A percentile compares a stretch with the other conserved stretches of the same genome.
Conservation (phyloP, 92 coral and sea anemone genomes). For the Isaurus tuberculatus region DNA sequence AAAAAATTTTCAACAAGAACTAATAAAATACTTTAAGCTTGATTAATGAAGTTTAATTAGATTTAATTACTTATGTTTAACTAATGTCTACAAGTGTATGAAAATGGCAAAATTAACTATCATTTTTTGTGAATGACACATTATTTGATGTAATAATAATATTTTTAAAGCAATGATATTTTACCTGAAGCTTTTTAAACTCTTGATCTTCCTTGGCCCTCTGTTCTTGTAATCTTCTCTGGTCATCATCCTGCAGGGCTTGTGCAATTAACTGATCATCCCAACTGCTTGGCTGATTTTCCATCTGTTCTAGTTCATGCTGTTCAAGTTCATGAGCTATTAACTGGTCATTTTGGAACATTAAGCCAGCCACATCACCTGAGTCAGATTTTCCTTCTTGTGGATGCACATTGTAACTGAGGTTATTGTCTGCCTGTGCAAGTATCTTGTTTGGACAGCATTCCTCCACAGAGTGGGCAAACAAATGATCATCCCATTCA, state of each 20-base stretch:
- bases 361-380: conserved; percentile 23
- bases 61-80: no score
- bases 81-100: no score
- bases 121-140: no score
- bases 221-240: conserved; percentile 74
- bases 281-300: conserved; percentile 85
- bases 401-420: conserved; percentile 42
- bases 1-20: no score
- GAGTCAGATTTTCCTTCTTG: conserved; percentile 47
- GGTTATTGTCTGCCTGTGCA: conserved; percentile 7
- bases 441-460: conserved; percentile 51
- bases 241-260: conserved; percentile 83
- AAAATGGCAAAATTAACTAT: no score
- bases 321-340: conserved; percentile 74
- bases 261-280: conserved; percentile 90
- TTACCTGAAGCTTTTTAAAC: conserved; percentile 90
- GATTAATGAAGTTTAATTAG: no score
- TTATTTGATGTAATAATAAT: no score
- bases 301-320: conserved; percentile 81
- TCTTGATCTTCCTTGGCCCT: conserved; percentile 85
- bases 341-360: conserved; percentile 52
- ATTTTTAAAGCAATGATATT: not conserved
- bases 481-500: conserved; percentile 93
- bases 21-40: no score
- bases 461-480: conserved; percentile 80